Percentiles rank a stretch among this genome's conserved stretches.
Evolutionary conservation across 1,140 invertebrate species (phyloP).

Genomic region (Calephelis nemesis): DNA sequence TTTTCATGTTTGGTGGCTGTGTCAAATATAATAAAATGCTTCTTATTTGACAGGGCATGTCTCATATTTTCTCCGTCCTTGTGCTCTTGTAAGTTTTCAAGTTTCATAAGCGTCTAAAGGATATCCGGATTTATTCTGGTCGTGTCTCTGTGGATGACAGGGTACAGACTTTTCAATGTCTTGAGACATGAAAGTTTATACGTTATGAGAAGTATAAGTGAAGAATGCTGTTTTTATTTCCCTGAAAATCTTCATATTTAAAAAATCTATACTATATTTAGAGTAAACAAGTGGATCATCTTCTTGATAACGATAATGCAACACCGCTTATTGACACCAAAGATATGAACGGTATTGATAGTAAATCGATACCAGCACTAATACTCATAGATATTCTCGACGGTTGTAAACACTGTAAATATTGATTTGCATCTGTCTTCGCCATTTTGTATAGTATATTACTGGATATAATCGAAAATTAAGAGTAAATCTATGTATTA

Average conservation of each 20-base stretch:
- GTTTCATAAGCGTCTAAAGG: conserved; percentile 22
- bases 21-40: conserved; percentile 3
- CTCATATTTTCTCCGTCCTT: conserved; percentile 20
- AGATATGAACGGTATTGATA: too few relatives aligned
- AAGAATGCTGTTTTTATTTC: neutral
- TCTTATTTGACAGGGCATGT: neutral
- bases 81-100: conserved; percentile 27
- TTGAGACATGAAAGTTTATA: conserved; percentile 14
- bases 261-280: too few relatives aligned
- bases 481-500: too few relatives aligned
- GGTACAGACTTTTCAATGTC: conserved; percentile 1
- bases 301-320: too few relatives aligned
- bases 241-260: neutral
- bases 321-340: too few relatives aligned
- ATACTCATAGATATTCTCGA: too few relatives aligned
- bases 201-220: neutral
- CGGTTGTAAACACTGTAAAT: too few relatives aligned
- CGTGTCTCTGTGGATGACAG: conserved; percentile 2
- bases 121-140: conserved; percentile 25
- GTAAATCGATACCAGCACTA: too few relatives aligned
- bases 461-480: too few relatives aligned
- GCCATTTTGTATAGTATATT: too few relatives aligned
- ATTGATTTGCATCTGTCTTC: too few relatives aligned
- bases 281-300: too few relatives aligned
- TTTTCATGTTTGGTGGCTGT: neutral